Percentiles rank a stretch among this genome's conserved stretches.
phyloP scores from a whole-genome alignment of 2,113 vertebrate genomes.

The Condylura cristata region DNA sequence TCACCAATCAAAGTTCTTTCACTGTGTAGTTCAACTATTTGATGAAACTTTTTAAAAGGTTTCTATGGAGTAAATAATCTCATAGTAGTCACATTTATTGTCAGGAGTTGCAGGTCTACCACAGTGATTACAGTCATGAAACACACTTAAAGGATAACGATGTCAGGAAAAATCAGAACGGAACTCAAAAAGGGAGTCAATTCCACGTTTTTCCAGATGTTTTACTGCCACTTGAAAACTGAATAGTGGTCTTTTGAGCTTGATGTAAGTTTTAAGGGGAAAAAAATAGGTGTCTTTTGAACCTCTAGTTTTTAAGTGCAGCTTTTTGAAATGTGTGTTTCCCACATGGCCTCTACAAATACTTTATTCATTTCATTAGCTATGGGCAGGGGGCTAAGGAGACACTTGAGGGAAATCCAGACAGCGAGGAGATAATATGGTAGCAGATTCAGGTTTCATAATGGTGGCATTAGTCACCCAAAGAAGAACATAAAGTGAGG shows the following conservation, averaged over 20 bases:
- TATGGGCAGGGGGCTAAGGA: not conserved
- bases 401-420: not conserved
- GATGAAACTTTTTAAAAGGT: not conserved
- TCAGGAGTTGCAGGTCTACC: not conserved
- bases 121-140: not conserved
- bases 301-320: not conserved
- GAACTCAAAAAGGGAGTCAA: not conserved
- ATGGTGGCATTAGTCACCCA: slow-evolving; percentile 37
- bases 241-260: not conserved
- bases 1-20: not conserved
- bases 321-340: not conserved
- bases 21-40: not conserved
- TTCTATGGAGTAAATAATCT: not conserved
- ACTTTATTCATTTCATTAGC: slow-evolving; percentile 42
- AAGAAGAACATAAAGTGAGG: not conserved
- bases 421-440: not conserved
- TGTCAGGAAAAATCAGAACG: not conserved
- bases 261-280: not conserved
- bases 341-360: slow-evolving; percentile 11
- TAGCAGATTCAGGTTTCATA: not conserved
- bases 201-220: not conserved
- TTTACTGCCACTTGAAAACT: not conserved
- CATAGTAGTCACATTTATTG: not conserved
- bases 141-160: not conserved
- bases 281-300: not conserved